Base-by-base conservation (phyloP, 2,797 vertebrate genomes). In the Columba guinea region DNA sequence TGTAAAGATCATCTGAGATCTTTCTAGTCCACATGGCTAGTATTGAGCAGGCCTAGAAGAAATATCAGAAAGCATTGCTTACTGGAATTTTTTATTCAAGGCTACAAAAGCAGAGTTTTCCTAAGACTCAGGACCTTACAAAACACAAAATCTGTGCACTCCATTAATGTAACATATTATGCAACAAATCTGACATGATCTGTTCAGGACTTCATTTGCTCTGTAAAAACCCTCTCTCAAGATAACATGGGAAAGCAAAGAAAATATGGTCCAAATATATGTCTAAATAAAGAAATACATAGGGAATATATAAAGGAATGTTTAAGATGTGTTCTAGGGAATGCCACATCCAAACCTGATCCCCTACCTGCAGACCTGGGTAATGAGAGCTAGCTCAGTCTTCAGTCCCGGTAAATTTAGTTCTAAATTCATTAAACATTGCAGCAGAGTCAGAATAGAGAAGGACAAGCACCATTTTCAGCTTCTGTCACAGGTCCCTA, bases 31-130 rank as follows among this genome's bases (percentile, higher is more conserved):
- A 0, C 30, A 24, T 1, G 3, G 32, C 4, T n/a, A 24, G 34
- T 52, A 55, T 12, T 65, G 20, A 84, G 27, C 22, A 65, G 24
- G 23, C 24, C 58, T 56, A 49, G 55, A 76, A 94, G 41, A 76
- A 94, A 76, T 11, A 32, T 3, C n/a, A 89, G 35, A 84, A 76
- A 67, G 24, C 8, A 1, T 52, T 94, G 21, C 18, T 70, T 55
- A 63, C 5, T 13, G 5, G 22, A 3, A 5, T 26, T 56, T 67
- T 94, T 95, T 84, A 88, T 82, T 96, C 22, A 76, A 81, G 20
- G 30, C 22, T 55, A 80, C 58, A 84, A 89, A 87, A 84, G 11
- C 23, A 80, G 37, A 62, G 10, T 13, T 81, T 89, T 92, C 56
- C 19, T 68, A 87, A 75, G 56, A 85, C 7, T 82, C 3, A 1